Conservation (phyloP, 2,113 vertebrate species). For the Loxodonta africana region DNA sequence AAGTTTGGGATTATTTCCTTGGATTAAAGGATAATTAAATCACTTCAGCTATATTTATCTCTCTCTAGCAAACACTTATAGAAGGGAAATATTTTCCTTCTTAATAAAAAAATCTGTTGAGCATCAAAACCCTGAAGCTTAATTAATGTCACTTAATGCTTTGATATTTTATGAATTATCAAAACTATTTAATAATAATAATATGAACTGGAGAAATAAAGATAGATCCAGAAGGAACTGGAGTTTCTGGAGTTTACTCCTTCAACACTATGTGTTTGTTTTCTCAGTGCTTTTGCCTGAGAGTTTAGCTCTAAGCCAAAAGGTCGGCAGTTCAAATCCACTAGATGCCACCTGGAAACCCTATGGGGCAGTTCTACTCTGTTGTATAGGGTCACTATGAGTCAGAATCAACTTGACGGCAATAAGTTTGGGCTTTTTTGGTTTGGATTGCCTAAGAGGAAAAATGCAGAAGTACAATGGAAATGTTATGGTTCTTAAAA, state of each 20-base stretch:
- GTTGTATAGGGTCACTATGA: no score
- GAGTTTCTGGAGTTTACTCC: neutral
- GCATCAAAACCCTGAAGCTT: neutral
- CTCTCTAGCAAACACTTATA: neutral
- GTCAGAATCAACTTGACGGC: no score
- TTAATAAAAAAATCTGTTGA: neutral
- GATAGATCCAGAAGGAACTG: neutral
- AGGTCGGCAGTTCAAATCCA: no score
- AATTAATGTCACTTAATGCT: neutral
- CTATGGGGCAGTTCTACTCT: no score
- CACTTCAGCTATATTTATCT: neutral
- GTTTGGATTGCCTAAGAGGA: neutral
- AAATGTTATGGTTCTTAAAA: conserved; percentile 24
- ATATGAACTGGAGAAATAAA: neutral
- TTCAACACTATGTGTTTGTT: neutral
- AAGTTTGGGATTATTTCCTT: neutral
- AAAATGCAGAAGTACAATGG: neutral
- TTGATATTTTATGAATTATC: neutral
- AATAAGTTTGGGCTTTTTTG: no score
- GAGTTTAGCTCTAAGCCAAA: no score
- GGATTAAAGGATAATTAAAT: neutral
- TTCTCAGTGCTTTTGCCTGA: neutral
- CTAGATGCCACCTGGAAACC: no score
- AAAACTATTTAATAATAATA: neutral
- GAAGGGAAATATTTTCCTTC: neutral